Evolutionary conservation across 2,888 invertebrate species (phyloP).

Genomic region (Taphrorychus bicolor): DNA sequence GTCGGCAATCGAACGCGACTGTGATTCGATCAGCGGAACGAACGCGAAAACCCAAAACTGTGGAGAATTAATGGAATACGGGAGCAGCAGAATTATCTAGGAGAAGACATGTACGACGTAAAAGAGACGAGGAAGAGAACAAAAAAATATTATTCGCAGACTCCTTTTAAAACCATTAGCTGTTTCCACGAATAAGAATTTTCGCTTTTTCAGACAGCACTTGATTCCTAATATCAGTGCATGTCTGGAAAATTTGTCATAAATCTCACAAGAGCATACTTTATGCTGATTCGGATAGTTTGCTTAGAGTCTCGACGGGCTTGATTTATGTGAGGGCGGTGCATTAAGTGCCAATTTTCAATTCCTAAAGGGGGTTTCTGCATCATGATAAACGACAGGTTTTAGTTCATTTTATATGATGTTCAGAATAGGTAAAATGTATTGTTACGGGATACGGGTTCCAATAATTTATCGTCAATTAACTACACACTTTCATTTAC

Average conservation of each 20-base stretch:
- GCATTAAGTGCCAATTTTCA: background rate
- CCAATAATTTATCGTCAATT: too few relatives aligned
- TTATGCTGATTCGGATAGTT: background rate
- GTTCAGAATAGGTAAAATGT: too few relatives aligned
- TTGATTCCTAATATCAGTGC: background rate
- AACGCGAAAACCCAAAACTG: background rate
- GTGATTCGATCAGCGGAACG: background rate
- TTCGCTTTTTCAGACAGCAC: background rate
- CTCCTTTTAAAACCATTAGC: background rate
- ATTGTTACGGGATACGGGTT: too few relatives aligned
- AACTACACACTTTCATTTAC: too few relatives aligned
- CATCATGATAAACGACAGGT: background rate
- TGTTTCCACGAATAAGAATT: background rate
- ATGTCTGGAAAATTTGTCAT: background rate
- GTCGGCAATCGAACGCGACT: conserved; percentile 5
- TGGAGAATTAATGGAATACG: too few relatives aligned
- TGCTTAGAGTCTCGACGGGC: background rate
- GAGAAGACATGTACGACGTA: too few relatives aligned
- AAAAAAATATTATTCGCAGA: too few relatives aligned
- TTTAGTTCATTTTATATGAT: background rate
- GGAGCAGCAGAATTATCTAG: too few relatives aligned
- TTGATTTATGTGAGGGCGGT: background rate
- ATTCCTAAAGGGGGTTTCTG: background rate
- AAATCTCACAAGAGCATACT: background rate
- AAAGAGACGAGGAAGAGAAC: too few relatives aligned